Base-by-base conservation (phyloP, 2,113 vertebrate genomes). In the Alaudala cheleensis region DNA sequence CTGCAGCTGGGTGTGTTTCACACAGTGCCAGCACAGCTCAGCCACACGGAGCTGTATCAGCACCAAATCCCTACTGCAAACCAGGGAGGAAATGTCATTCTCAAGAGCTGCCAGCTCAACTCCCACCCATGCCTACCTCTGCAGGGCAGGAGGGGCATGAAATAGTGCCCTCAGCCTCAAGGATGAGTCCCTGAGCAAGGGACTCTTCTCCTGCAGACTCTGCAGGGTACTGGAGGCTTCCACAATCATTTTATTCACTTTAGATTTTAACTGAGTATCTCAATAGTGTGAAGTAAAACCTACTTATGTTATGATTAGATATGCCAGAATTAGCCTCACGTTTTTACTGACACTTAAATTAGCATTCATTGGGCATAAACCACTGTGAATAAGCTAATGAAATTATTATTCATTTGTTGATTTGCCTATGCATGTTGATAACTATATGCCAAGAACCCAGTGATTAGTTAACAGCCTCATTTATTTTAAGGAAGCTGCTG, bases 401-500 rank as follows among this genome's bases (percentile, higher is more conserved):
- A 95, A 94, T 91, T 33, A 94, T 91, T 33, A 85, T 87, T 93
- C 53, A 79, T 81, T 71, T 49, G 20, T 74, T 94, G 86, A 91
- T 91, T 92, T 94, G 81, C 39, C 58, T 85, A 42, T 70, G 73
- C 33, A 42, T 16, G 6, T 31, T 72, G 24, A 42, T 85, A 85
- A 69, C 42, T 58, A 72, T 54, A 65, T 5, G 15, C n/a, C 49
- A 71, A 87, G 89, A 91, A 70, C 8, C 21, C 81, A 79, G 11
- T 13, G 37, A 84, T 65, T 92, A 74, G 22, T 93, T 88, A 95
- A 89, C 45, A 84, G 33, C 39, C 29, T 95, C 45, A 64, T 85
- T 91, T 95, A 74, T 93, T 95, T 96, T 85, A 92, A 92, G 53
- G 70, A 87, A 72, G 50, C 29, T 94, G 37, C 58, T 80, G 62